Conservation (phyloP, 37 sponge, comb jelly and placozoan species). For the Oopsacas minuta region DNA sequence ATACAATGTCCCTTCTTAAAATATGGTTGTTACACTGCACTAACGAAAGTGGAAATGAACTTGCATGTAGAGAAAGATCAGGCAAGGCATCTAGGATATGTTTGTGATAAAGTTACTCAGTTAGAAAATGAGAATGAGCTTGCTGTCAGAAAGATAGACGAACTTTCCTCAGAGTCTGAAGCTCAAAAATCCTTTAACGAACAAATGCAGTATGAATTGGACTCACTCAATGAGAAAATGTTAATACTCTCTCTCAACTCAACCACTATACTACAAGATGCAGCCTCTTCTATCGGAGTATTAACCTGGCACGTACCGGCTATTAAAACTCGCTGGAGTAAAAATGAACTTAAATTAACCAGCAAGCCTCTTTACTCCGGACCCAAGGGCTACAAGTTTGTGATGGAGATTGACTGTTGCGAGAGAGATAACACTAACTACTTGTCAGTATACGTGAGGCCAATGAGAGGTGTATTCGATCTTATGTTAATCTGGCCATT, state of each 20-base stretch:
- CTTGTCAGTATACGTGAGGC: neutral
- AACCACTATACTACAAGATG: neutral
- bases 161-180: neutral
- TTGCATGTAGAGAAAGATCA: neutral
- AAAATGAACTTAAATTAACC: neutral
- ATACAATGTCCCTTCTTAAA: neutral
- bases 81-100: neutral
- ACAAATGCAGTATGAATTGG: neutral
- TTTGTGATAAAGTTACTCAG: neutral
- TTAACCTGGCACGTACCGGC: neutral
- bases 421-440: neutral
- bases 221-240: neutral
- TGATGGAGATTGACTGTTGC: neutral
- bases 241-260: neutral
- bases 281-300: neutral
- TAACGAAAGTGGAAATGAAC: neutral
- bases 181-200: slow-evolving; percentile 3
- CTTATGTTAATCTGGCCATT: neutral
- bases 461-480: slow-evolving; percentile 1
- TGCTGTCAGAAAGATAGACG: neutral
- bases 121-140: neutral
- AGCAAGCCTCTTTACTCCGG: neutral
- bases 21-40: neutral
- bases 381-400: slow-evolving; percentile 10
- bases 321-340: neutral